These are phyloP conservation scores for Pocillopora damicornis DNA, from an alignment of 64 coral and sea anemone species.

Conservation along the genomic window DNA sequence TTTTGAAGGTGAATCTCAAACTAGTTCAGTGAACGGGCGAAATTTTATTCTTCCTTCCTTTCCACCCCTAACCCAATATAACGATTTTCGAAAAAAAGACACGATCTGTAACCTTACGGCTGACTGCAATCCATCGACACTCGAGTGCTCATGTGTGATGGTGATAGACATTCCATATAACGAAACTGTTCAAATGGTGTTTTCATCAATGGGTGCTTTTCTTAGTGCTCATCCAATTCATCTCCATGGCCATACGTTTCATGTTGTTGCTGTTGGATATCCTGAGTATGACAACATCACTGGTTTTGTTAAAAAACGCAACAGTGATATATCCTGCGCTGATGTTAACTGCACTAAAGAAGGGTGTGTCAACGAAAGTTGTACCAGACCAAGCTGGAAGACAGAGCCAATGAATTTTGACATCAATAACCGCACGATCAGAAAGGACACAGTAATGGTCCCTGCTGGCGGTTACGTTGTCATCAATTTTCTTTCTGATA, in stretches of 20 bases:
- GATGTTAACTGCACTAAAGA: slow-evolving; percentile 3
- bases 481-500: slow-evolving; percentile 50
- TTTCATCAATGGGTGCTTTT: slow-evolving; percentile 14
- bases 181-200: slow-evolving; percentile 65
- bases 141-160: slow-evolving; percentile 43
- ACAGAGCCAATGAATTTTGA: slow-evolving; percentile 11
- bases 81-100: background rate
- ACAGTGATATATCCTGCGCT: slow-evolving; percentile 54
- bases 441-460: slow-evolving; percentile 64
- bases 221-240: slow-evolving; percentile 50
- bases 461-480: slow-evolving; percentile 63
- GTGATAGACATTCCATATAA: slow-evolving; percentile 44
- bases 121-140: slow-evolving; percentile 17
- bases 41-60: slow-evolving; percentile 45
- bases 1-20: slow-evolving; percentile 43
- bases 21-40: slow-evolving; percentile 44
- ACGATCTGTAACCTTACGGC: slow-evolving; percentile 9
- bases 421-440: slow-evolving; percentile 40
- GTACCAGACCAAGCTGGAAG: slow-evolving; percentile 44
- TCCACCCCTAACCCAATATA: slow-evolving; percentile 33
- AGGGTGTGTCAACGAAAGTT: background rate
- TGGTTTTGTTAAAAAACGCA: slow-evolving; percentile 14
- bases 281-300: slow-evolving; percentile 34
- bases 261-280: slow-evolving; percentile 59
- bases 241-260: slow-evolving; percentile 51